Conservation (phyloP, 2,888 invertebrate genomes). For the Apamea monoglypha region DNA sequence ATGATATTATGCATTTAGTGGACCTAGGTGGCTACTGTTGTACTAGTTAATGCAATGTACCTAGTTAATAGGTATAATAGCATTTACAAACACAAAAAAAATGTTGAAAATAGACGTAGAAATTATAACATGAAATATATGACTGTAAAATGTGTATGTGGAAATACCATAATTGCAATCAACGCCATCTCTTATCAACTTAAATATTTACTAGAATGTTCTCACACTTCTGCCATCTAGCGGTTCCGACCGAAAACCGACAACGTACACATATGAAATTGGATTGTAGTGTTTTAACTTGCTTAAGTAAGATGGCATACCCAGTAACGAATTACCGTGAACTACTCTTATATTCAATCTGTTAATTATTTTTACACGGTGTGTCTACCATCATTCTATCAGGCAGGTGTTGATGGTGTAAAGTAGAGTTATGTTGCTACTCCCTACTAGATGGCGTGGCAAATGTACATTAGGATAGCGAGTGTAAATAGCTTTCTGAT, state of each 20-base stretch:
- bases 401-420: no score
- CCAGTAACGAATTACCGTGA: background rate
- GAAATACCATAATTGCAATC: background rate
- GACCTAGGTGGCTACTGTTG: background rate
- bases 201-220: background rate
- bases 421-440: constrained; percentile 22
- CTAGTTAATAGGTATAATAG: background rate
- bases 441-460: constrained; percentile 49
- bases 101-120: background rate
- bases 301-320: constrained; percentile 20
- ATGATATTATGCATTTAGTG: background rate
- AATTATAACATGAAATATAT: no score
- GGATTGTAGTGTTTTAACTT: background rate
- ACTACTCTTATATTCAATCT: background rate
- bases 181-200: constrained; percentile 31
- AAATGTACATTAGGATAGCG: background rate
- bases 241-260: background rate
- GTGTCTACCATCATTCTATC: background rate
- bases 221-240: constrained; percentile 8
- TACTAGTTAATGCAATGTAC: background rate
- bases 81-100: background rate
- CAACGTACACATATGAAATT: background rate
- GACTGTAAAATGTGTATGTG: no score
- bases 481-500: no score
- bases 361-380: background rate